Evolutionary conservation across 2,797 vertebrate genomes (phyloP).

Genomic region (Peromyscus nudipes): DNA sequence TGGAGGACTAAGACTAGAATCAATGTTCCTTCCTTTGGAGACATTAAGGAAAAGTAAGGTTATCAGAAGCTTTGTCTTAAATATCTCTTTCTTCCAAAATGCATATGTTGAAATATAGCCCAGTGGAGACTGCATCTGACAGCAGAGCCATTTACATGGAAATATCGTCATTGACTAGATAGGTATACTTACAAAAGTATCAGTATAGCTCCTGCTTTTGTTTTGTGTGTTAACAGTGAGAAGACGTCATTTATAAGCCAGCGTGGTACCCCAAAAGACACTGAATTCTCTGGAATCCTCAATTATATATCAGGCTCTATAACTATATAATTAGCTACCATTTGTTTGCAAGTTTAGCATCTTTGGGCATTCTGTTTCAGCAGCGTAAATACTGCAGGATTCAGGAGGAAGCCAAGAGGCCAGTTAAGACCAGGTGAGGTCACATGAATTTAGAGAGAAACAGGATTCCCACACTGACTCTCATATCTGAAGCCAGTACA

Average conservation of each 20-base stretch:
- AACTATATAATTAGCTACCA: background rate
- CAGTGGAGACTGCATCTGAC: background rate
- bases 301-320: background rate
- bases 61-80: background rate
- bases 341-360: background rate
- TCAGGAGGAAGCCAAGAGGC: background rate
- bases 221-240: background rate
- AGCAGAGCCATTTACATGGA: background rate
- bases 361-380: background rate
- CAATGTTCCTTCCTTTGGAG: background rate
- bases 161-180: no score
- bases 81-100: background rate
- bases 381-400: background rate
- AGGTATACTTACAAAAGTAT: background rate
- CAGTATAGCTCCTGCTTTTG: no score
- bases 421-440: background rate
- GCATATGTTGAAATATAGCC: background rate
- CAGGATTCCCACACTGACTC: background rate
- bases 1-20: background rate
- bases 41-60: background rate
- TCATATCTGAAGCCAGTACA: background rate
- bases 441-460: background rate
- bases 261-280: background rate
- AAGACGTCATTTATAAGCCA: background rate
- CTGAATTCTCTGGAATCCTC: background rate